Evolutionary conservation across 2,797 vertebrate genomes (phyloP).

Genomic region (Strix occidentalis): DNA sequence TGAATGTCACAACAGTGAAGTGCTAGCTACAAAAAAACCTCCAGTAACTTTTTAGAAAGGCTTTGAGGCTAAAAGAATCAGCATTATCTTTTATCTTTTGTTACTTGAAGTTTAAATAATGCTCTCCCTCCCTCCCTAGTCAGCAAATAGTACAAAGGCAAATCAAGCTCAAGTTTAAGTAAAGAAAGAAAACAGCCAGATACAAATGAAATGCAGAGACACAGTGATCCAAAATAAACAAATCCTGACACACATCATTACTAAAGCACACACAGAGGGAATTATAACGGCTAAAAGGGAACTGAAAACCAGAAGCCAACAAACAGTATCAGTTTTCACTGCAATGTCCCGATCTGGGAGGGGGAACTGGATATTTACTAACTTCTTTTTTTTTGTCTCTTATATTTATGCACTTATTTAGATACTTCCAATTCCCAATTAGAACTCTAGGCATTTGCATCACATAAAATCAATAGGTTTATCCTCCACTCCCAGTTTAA

Average conservation of each 20-base stretch:
- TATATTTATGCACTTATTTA: constrained; percentile 15
- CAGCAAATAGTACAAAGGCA: constrained; percentile 60
- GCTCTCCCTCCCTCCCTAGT: constrained; percentile 2
- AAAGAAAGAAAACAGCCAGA: constrained; percentile 55
- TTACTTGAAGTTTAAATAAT: constrained; percentile 62
- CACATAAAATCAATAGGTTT: background rate
- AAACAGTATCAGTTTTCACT: constrained; percentile 1
- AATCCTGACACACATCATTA: constrained; percentile 60
- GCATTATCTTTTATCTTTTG: constrained; percentile 64
- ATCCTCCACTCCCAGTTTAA: background rate
- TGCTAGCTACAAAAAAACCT: constrained; percentile 53
- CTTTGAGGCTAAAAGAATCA: constrained; percentile 53
- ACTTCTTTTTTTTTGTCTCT: background rate
- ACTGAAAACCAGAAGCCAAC: constrained; percentile 1
- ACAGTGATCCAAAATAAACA: constrained; percentile 60
- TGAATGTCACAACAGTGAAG: constrained; percentile 69
- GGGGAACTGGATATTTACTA: background rate
- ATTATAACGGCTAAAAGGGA: constrained; percentile 27
- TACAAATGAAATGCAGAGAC: constrained; percentile 55
- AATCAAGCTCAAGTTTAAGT: constrained; percentile 60
- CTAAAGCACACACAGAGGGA: constrained; percentile 48
- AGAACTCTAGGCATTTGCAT: background rate
- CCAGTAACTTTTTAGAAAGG: constrained; percentile 53
- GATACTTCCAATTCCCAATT: background rate
- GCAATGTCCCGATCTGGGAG: background rate